phyloP scores from a whole-genome alignment of 2,888 invertebrate genomes.

The Incurvaria masculella region DNA sequence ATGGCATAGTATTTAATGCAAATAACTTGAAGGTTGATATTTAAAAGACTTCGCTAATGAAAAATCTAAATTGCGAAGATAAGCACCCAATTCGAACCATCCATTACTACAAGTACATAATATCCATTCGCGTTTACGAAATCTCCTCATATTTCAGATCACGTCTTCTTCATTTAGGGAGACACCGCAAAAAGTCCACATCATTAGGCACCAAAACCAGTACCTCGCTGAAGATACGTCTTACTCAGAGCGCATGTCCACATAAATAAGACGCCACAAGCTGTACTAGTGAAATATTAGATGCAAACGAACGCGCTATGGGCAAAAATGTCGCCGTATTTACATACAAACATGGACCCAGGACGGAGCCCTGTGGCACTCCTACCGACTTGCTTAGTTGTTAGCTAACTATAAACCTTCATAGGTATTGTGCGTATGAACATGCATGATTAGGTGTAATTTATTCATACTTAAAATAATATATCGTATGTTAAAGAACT shows the following conservation, averaged over 20 bases:
- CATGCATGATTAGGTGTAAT: too few species aligned
- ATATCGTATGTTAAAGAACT: too few species aligned
- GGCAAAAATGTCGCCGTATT: conserved; percentile 45
- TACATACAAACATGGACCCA: conserved; percentile 37
- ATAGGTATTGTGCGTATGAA: too few species aligned
- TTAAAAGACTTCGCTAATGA: too few species aligned
- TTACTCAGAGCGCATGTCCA: conserved; percentile 32
- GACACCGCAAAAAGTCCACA: conserved; percentile 41
- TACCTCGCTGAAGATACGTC: conserved; percentile 37
- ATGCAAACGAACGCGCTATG: conserved; percentile 34
- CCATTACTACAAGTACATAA: too few species aligned
- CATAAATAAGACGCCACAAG: conserved; percentile 39
- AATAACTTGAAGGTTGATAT: too few species aligned
- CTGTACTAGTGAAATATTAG: conserved; percentile 38
- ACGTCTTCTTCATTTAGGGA: conserved; percentile 42
- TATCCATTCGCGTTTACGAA: too few species aligned
- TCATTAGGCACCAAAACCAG: conserved; percentile 44
- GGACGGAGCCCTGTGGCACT: not conserved
- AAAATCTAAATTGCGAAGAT: too few species aligned
- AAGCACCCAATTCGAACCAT: too few species aligned
- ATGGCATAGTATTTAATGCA: too few species aligned
- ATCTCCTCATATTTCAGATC: conserved; percentile 13
- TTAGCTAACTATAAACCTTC: too few species aligned
- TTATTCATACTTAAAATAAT: too few species aligned
- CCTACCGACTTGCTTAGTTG: not conserved